A percentile compares a stretch with the other conserved stretches of the same genome.
phyloP scores from a whole-genome alignment of 2,113 vertebrate species.

The Lepus europaeus region DNA sequence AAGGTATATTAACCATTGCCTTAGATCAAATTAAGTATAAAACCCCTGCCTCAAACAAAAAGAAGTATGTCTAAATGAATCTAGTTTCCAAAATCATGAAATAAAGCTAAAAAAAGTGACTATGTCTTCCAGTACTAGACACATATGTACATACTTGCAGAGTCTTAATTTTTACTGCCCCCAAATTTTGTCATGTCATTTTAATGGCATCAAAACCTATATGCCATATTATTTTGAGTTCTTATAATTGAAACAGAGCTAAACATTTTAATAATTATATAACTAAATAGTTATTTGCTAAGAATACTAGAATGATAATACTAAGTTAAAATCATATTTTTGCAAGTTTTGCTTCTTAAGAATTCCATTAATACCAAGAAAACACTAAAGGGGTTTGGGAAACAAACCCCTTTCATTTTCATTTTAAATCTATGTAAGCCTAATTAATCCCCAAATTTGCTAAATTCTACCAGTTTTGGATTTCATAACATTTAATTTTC shows the following conservation, averaged over 20 bases:
- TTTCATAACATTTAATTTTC: conserved; percentile 37
- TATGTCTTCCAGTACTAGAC: neutral
- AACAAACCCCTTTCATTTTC: conserved; percentile 26
- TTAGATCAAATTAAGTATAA: conserved; percentile 27
- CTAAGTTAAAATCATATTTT: neutral
- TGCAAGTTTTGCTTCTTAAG: neutral
- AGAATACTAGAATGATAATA: neutral
- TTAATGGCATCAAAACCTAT: neutral
- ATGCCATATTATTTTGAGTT: neutral
- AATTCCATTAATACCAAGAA: conserved; percentile 4
- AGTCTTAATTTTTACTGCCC: neutral
- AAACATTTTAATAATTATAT: neutral
- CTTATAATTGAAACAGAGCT: neutral
- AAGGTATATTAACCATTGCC: neutral
- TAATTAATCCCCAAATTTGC: conserved; percentile 38
- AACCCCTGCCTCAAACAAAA: neutral
- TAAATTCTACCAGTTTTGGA: conserved; percentile 7
- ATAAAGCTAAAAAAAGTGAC: neutral
- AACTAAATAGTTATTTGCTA: conserved; percentile 7
- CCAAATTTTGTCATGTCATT: conserved; percentile 20
- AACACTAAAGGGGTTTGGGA: neutral
- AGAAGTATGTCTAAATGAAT: neutral
- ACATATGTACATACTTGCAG: neutral
- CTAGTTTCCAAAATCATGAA: neutral
- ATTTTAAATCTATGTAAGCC: conserved; percentile 49